phyloP scores from a whole-genome alignment of 2,797 vertebrate species.

The Iguana delicatissima region DNA sequence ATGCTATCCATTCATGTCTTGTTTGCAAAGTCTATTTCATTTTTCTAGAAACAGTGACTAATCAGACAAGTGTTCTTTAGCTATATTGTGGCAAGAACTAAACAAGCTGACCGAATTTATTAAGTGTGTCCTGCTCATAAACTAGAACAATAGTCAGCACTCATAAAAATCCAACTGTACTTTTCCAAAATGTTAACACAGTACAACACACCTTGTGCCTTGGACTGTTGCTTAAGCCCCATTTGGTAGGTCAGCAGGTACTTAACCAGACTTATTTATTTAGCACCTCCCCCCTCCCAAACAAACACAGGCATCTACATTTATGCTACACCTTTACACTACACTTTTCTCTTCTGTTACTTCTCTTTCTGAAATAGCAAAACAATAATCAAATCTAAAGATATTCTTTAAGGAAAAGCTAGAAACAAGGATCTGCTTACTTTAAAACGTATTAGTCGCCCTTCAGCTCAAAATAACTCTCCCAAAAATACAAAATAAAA shows the following conservation, averaged over 20 bases:
- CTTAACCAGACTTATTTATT: not conserved
- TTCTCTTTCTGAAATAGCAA: not conserved
- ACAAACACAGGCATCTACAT: not conserved
- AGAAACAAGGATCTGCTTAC: not conserved
- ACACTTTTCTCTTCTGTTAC: not conserved
- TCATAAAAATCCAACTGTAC: not conserved
- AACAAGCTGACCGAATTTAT: conserved; percentile 31
- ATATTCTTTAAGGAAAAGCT: not conserved
- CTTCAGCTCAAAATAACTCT: not conserved
- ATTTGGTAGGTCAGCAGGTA: not conserved
- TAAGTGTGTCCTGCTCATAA: conserved; percentile 1
- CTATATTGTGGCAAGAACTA: accelerated
- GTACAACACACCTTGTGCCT: not conserved
- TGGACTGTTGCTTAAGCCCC: not conserved
- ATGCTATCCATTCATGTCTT: conserved; percentile 13
- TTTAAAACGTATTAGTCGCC: not conserved
- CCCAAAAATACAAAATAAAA: not conserved
- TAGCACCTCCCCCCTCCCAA: no score
- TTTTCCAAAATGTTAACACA: not conserved
- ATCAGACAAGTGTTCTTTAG: conserved; percentile 19
- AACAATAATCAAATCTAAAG: not conserved
- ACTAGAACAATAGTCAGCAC: not conserved
- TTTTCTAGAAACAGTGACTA: conserved; percentile 8
- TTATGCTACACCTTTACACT: not conserved
- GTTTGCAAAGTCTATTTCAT: not conserved